Conservation (phyloP, 2,888 invertebrate genomes). For the Hecatera dysodea region DNA sequence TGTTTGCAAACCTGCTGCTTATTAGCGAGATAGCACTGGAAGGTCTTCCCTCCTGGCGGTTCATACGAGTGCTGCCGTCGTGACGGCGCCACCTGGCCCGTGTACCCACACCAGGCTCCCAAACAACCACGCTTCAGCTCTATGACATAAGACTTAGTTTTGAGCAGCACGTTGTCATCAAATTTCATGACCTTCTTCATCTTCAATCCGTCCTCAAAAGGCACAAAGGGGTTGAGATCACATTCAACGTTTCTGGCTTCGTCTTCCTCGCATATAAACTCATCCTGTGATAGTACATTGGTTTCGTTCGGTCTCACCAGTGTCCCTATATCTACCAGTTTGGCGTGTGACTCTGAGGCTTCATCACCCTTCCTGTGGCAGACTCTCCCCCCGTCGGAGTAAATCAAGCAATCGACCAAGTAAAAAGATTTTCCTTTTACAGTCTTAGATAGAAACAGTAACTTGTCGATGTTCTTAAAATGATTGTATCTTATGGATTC, state of each 20-base stretch:
- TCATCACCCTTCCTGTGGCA: constrained; percentile 79
- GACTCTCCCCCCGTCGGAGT: constrained; percentile 79
- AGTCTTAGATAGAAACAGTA: constrained; percentile 79
- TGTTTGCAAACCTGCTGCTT: too few species aligned
- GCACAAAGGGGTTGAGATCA: constrained; percentile 80
- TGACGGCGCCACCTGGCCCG: constrained; percentile 68
- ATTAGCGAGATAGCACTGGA: too few species aligned
- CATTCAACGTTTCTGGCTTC: constrained; percentile 74
- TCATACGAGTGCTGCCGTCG: constrained; percentile 71
- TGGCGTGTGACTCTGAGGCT: constrained; percentile 75
- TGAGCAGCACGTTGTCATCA: constrained; percentile 76
- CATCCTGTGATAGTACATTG: constrained; percentile 82
- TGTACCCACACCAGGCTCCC: constrained; percentile 83
- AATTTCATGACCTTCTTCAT: constrained; percentile 72
- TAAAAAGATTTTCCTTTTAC: constrained; percentile 80
- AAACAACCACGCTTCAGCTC: constrained; percentile 71
- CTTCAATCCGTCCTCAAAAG: constrained; percentile 75
- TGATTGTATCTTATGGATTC: constrained; percentile 79
- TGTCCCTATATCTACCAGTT: constrained; percentile 80
- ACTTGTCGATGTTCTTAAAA: constrained; percentile 82
- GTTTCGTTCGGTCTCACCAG: constrained; percentile 79
- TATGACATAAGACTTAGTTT: constrained; percentile 70
- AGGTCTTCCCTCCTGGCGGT: constrained; percentile 60
- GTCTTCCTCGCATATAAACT: constrained; percentile 84
- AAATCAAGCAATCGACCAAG: constrained; percentile 84